phyloP scores from a whole-genome alignment of 2,113 vertebrate genomes.

The Orycteropus afer region DNA sequence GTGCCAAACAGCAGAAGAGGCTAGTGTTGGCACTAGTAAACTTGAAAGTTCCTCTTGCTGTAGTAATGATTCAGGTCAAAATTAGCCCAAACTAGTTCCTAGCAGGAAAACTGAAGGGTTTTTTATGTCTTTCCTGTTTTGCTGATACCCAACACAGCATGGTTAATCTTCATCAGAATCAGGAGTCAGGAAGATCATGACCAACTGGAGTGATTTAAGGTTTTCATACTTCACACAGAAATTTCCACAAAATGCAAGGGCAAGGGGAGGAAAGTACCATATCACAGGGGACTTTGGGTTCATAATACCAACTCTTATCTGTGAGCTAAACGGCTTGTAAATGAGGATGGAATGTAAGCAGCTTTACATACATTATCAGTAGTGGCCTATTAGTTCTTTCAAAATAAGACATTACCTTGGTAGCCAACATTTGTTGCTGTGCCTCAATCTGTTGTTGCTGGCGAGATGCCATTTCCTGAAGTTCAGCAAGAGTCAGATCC shows the following conservation, averaged over 20 bases:
- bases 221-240: neutral
- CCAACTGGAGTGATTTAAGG: neutral
- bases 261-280: neutral
- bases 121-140: neutral
- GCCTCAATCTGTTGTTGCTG: slow-evolving; percentile 98
- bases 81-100: neutral
- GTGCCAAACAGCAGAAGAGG: neutral
- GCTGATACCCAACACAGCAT: no score
- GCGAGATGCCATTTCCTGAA: slow-evolving; percentile 97
- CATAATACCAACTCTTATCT: accelerated
- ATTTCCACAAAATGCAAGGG: neutral
- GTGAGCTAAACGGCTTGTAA: neutral
- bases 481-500: slow-evolving; percentile 96
- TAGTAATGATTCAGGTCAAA: neutral
- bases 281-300: neutral
- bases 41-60: neutral
- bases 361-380: accelerated
- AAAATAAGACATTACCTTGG: slow-evolving; percentile 88
- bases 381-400: neutral
- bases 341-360: accelerated
- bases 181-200: neutral
- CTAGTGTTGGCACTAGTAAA: neutral
- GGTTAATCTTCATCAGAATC: neutral
- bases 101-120: neutral
- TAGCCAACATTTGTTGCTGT: slow-evolving; percentile 95